Conservation (phyloP, 2,113 vertebrate genomes). For the Hepsetus odoe region DNA sequence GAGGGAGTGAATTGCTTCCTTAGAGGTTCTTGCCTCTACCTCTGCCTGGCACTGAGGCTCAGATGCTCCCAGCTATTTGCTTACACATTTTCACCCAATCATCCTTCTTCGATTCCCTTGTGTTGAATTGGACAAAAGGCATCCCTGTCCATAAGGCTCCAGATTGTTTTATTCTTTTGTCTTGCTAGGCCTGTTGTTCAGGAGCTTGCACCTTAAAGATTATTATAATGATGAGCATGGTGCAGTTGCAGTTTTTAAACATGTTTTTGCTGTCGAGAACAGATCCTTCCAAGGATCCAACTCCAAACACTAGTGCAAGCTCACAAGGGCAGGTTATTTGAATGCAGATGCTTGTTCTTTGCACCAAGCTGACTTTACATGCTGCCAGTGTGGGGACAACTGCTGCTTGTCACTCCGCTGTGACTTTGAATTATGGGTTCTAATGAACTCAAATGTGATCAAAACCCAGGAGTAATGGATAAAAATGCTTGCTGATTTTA, state of each 20-base stretch:
- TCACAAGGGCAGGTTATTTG: slow-evolving; percentile 23
- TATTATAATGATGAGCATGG: background rate
- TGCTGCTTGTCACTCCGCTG: background rate
- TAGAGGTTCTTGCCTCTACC: slow-evolving; percentile 11
- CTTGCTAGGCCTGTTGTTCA: slow-evolving; percentile 9
- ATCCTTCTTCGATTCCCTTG: background rate
- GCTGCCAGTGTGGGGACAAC: slow-evolving; percentile 13
- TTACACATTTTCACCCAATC: background rate
- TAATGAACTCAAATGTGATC: slow-evolving; percentile 32
- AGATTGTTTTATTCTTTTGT: slow-evolving; percentile 27
- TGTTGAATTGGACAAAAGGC: slow-evolving; percentile 1
- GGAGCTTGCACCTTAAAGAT: background rate
- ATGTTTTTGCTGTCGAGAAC: slow-evolving; percentile 10
- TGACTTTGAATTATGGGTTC: slow-evolving; percentile 22
- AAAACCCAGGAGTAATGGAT: slow-evolving; percentile 30
- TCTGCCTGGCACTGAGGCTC: slow-evolving; percentile 28
- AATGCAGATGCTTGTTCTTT: slow-evolving; percentile 8
- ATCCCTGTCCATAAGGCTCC: background rate
- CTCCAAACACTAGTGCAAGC: slow-evolving; percentile 11
- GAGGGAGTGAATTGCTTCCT: slow-evolving; percentile 31
- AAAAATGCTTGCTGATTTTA: slow-evolving; percentile 31
- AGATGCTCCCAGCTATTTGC: slow-evolving; percentile 33
- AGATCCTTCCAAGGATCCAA: slow-evolving; percentile 10
- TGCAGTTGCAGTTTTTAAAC: background rate
- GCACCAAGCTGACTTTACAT: slow-evolving; percentile 24